Evolutionary conservation across 2,888 invertebrate genomes (phyloP), one percentile per base, ranked within the genome.

Genomic region (Ennomos quercinarius): DNA sequence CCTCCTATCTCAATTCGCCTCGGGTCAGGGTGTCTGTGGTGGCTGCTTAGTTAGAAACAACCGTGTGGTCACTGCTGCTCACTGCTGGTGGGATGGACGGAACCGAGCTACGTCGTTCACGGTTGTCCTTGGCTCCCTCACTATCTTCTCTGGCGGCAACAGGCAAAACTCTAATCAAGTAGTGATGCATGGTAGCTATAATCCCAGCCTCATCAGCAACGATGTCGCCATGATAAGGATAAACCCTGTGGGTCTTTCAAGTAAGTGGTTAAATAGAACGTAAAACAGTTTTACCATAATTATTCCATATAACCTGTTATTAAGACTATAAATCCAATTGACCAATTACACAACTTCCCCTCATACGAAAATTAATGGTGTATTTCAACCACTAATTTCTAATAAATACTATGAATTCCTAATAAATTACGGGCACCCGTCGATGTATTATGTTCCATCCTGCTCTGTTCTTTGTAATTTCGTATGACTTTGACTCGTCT

Each of bases 41-140:
- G 86, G 73, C 10, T 73, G 80, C 1, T 71, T 87, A 1, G 38
- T 87, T 9, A 69, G 55, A 8, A 0, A 35, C 0, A 64, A 51
- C 45, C 63, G 70, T 6, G 59, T 81, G 0, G 8, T 81, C 1
- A 82, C 82, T 2, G 83, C 84, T 17, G 83, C 84, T 5, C 83
- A 83, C 62, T 83, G 82, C 66, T 83, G 86, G 84, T 73, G 42
- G 17, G 87, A 87, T 27, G 87, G 87, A 2, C 2, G 9, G 0
- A 67, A 78, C 70, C 83, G 80, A 34, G 87, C 74, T 1, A 68
- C 70, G 60, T 63, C 64, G 6, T 64, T 83, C 27, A 77, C 72
- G 1, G 80, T 86, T 0, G 80, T 85, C 2, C 79, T 87, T 8
- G 87, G 88, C 6, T 82, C 86, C 10, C 45, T 57, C 27, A 53